Evolutionary conservation across 2,888 invertebrate genomes (phyloP).

Genomic region (Agrotis ipsilon): DNA sequence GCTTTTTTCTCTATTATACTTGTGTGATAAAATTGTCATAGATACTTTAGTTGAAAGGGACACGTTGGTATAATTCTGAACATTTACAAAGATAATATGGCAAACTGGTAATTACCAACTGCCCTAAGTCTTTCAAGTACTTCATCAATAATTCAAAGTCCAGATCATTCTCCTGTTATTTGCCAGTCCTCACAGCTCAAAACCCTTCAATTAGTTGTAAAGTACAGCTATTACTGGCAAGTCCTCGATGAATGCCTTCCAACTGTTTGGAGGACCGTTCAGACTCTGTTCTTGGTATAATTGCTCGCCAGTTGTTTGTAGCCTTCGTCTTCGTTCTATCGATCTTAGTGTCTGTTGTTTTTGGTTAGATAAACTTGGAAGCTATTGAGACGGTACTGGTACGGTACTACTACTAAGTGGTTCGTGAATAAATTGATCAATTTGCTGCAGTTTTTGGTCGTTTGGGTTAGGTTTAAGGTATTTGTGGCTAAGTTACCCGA

Average conservation of each 20-base stretch:
- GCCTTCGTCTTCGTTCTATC: conserved; percentile 10
- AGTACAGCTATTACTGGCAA: conserved; percentile 29
- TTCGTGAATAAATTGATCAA: neutral
- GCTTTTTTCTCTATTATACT: too few species aligned
- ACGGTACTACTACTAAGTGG: too few species aligned
- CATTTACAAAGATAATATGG: too few species aligned
- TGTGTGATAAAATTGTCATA: too few species aligned
- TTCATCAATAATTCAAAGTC: conserved; percentile 16
- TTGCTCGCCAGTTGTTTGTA: conserved; percentile 27
- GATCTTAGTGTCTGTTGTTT: conserved; percentile 21
- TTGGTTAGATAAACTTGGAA: conserved; percentile 12
- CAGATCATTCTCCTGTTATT: conserved; percentile 25
- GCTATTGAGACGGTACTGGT: neutral
- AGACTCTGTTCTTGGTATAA: conserved; percentile 34
- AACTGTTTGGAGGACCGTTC: conserved; percentile 26
- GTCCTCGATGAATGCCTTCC: conserved; percentile 21
- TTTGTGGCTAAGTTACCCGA: too few species aligned
- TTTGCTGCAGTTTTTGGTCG: neutral
- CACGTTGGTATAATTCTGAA: too few species aligned
- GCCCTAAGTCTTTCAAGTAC: conserved; percentile 1
- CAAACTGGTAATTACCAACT: neutral
- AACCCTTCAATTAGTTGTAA: conserved; percentile 26
- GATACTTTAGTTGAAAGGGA: too few species aligned
- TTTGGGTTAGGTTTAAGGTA: too few species aligned
- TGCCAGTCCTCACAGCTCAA: conserved; percentile 3